Evolutionary conservation across 2,888 invertebrate species (phyloP).

Genomic region (Heliconius aoede): DNA sequence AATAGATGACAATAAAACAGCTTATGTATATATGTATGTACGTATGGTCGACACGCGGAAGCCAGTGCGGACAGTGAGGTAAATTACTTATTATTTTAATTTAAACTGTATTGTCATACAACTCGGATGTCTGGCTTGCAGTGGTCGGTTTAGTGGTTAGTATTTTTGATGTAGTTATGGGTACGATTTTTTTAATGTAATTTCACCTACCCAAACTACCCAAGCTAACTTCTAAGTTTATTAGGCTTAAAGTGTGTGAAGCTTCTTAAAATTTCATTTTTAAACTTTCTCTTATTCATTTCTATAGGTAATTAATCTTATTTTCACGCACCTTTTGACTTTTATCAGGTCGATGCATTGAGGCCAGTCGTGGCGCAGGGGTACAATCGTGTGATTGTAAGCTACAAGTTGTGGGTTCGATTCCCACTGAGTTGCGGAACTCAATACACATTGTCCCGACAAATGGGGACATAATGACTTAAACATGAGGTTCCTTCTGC

Average conservation of each 20-base stretch:
- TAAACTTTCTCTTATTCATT: constrained; percentile 2
- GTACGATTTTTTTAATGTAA: not conserved
- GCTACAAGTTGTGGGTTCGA: too few relatives aligned
- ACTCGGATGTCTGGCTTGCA: not conserved
- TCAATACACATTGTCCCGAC: too few relatives aligned
- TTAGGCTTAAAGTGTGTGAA: constrained; percentile 11
- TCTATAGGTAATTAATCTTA: constrained; percentile 10
- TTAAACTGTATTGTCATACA: not conserved
- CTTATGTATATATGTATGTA: not conserved
- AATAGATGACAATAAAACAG: constrained; percentile 9
- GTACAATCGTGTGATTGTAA: too few relatives aligned
- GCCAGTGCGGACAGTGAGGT: not conserved
- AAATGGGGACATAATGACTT: too few relatives aligned
- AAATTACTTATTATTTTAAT: constrained; percentile 25
- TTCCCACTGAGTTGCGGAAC: too few relatives aligned
- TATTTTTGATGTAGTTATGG: not conserved
- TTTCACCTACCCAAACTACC: too few relatives aligned
- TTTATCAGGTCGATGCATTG: not conserved
- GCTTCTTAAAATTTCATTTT: constrained; percentile 3
- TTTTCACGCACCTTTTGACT: not conserved
- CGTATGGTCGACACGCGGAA: constrained; percentile 35
- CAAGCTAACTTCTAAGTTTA: constrained; percentile 4
- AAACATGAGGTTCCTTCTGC: too few relatives aligned
- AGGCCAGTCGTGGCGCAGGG: too few relatives aligned
- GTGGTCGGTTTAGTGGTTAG: not conserved